Evolutionary conservation across 2,888 invertebrate species (phyloP).

Genomic region (Stenodera caucasica): DNA sequence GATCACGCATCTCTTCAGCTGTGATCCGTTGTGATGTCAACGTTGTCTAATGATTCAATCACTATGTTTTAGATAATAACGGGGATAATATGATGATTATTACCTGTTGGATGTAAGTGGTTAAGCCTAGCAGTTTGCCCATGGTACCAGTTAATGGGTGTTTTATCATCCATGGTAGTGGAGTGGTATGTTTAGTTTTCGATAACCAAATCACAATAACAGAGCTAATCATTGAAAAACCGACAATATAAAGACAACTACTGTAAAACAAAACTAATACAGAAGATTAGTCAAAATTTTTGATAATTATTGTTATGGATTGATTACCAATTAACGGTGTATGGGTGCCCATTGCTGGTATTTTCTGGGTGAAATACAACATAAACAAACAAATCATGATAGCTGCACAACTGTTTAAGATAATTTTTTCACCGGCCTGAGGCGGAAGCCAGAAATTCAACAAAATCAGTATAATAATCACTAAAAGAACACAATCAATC

Average conservation of each 20-base stretch:
- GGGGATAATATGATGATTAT: too few species aligned
- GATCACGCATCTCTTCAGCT: conserved; percentile 55
- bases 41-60: too few species aligned
- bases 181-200: conserved; percentile 54
- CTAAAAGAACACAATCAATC: conserved; percentile 44
- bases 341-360: conserved; percentile 60
- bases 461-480: conserved; percentile 64
- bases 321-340: conserved; percentile 61
- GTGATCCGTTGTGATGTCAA: conserved; percentile 44
- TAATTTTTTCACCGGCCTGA: conserved; percentile 66
- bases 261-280: conserved; percentile 61
- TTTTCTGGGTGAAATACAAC: conserved; percentile 64
- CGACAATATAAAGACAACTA: conserved; percentile 59
- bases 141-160: conserved; percentile 54
- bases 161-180: conserved; percentile 60
- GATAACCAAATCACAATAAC: conserved; percentile 60
- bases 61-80: too few species aligned
- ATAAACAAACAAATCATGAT: conserved; percentile 65
- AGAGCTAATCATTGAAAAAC: conserved; percentile 60
- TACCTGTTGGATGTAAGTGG: conserved; percentile 54
- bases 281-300: too few species aligned
- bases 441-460: conserved; percentile 68
- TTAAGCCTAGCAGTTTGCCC: conserved; percentile 55
- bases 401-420: conserved; percentile 62
- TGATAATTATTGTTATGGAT: conserved; percentile 31